Base-by-base conservation (phyloP, 2,888 invertebrate genomes). In the Fissipunctia ypsillon region DNA sequence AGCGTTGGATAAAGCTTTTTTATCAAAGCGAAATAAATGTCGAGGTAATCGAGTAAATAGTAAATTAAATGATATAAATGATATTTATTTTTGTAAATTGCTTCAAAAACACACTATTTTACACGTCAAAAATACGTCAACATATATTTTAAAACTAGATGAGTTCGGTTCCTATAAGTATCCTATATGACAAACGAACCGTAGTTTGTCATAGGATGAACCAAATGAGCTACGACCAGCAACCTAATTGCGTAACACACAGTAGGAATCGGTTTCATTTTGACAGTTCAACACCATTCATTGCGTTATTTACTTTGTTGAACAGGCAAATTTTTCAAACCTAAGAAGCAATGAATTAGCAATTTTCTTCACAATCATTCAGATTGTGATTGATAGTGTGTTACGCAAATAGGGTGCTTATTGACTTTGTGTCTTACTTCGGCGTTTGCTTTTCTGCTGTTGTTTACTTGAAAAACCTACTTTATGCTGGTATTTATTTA, bases 1-100 rank as follows among this genome's bases (percentile, higher is more conserved):
- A 57, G 56, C 41, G 28, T 52, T 57, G 14, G 59, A 25, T 65
- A 25, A 45, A 63, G 35, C 19, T 59, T 72, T 71, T 78, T 76
- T 71, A 45, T 70, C 5, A 4, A 63, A 67, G n/a, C 3, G 1
- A 25, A 48, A 45, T 69, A 80, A 80, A 79, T 80, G 80, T 45
- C 69, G 69, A 79, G 69, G 69, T 59, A 61, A 71, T 71, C 16
- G 14, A 60, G 48, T 63, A 63, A 63, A 57, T 52, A 22, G 25
- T 59, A 35, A 31, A 50, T 57, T 43, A 43, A 35, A 52, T 52
- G 0, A 25, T 25, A 25, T 25, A 35, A 35, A 35, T 35, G 38
- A 9, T 38, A 54, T 52, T 25, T 52, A 52, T 52, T 25, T 56
- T 19, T 41, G 7, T 28, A 41, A 28, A 56, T 54, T 50, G n/a